Conservation (phyloP, 2,797 vertebrate species). For the Acanthurus tractus region DNA sequence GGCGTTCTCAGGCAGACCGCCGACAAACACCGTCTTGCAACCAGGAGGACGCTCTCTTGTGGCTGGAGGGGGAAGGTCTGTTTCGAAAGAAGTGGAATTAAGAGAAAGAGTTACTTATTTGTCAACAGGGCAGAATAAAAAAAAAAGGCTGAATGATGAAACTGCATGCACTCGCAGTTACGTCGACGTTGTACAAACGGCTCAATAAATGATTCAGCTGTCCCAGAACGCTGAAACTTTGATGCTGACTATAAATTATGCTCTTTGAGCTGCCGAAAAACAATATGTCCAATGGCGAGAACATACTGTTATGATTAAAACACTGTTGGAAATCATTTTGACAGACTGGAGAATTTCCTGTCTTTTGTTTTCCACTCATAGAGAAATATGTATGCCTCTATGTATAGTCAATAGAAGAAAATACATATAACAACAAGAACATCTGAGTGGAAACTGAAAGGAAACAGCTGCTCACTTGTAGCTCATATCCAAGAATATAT, state of each 20-base stretch:
- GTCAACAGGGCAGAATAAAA: neutral
- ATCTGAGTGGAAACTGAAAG: neutral
- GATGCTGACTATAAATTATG: conserved; percentile 34
- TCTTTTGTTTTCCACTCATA: conserved; percentile 23
- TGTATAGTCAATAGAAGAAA: conserved; percentile 6
- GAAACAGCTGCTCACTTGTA: conserved; percentile 13
- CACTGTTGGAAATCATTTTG: conserved; percentile 21
- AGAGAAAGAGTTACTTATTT: conserved; percentile 12
- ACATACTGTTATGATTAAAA: conserved; percentile 12
- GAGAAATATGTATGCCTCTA: conserved; percentile 19
- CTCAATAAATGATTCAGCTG: conserved; percentile 9
- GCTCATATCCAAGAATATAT: neutral
- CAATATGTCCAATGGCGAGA: conserved; percentile 24
- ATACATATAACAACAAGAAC: neutral
- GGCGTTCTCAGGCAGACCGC: conserved; percentile 89
- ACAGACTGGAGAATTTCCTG: conserved; percentile 13
- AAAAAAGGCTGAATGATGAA: conserved; percentile 22
- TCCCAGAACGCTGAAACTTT: conserved; percentile 17
- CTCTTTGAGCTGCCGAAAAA: conserved; percentile 27
- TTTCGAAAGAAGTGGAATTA: conserved; percentile 24
- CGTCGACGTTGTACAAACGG: conserved; percentile 11
- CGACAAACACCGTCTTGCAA: conserved; percentile 92
- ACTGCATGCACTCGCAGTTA: conserved; percentile 12
- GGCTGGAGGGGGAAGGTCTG: conserved; percentile 86
- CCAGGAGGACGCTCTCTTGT: conserved; percentile 90